A percentile compares a stretch with the other conserved stretches of the same genome.
Conservation (phyloP, 2,113 vertebrate species). For the Taxidea taxus region DNA sequence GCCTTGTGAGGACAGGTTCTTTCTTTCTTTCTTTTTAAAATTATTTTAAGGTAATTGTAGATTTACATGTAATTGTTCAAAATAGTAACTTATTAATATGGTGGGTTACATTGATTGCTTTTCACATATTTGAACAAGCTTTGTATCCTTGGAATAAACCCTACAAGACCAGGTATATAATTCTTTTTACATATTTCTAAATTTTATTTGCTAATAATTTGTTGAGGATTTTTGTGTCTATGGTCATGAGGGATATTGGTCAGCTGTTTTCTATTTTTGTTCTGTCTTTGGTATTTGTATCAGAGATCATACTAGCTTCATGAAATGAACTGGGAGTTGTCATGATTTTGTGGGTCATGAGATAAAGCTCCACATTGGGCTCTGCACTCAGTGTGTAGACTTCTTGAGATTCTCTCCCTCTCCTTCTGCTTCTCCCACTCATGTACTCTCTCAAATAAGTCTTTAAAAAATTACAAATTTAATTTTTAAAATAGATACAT, state of each 20-base stretch:
- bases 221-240: neutral
- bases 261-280: neutral
- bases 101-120: neutral
- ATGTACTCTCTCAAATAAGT: neutral
- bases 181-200: neutral
- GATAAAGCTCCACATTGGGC: neutral
- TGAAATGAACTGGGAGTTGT: neutral
- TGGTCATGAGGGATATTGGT: neutral
- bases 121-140: neutral
- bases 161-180: neutral
- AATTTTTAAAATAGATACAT: neutral
- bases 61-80: neutral
- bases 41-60: neutral
- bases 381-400: neutral
- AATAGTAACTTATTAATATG: neutral
- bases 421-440: neutral
- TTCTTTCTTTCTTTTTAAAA: neutral
- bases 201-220: conserved; percentile 16
- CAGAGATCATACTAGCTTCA: neutral
- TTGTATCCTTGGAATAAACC: neutral
- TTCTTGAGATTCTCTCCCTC: neutral
- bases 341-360: neutral
- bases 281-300: neutral
- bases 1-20: neutral
- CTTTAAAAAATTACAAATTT: neutral